A percentile compares a stretch with the other conserved stretches of the same genome.
Evolutionary conservation across 1,140 invertebrate species (phyloP).

Genomic region (Belonocnema kinseyi): DNA sequence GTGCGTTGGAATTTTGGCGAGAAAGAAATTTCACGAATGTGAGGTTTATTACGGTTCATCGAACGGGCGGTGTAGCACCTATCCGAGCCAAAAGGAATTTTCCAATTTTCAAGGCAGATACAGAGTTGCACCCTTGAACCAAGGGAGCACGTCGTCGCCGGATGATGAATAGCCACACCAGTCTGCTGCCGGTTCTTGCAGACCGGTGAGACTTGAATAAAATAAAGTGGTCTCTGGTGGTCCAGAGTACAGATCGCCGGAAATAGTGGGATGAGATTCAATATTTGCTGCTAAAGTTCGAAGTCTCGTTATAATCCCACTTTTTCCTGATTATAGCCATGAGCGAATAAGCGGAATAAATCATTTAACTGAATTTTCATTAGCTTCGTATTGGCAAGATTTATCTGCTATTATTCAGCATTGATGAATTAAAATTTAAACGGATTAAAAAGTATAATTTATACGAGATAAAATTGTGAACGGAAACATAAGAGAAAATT

Average conservation of each 20-base stretch:
- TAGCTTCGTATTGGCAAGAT: too few relatives aligned
- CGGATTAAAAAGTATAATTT: too few relatives aligned
- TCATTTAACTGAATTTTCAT: too few relatives aligned
- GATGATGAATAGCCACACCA: slow-evolving; percentile 48
- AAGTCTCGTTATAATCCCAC: background rate
- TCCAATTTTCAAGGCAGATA: slow-evolving; percentile 60
- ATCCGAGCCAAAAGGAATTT: slow-evolving; percentile 48
- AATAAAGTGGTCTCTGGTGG: slow-evolving; percentile 41
- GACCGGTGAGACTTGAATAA: slow-evolving; percentile 38
- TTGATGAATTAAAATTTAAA: too few relatives aligned
- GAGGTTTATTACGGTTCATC: slow-evolving; percentile 51
- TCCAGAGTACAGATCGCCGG: slow-evolving; percentile 36
- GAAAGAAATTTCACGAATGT: background rate
- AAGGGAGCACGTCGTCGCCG: slow-evolving; percentile 37
- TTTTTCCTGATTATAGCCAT: too few relatives aligned
- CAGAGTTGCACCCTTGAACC: slow-evolving; percentile 39
- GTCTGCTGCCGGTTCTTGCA: slow-evolving; percentile 18
- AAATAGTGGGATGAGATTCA: background rate
- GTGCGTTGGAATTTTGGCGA: slow-evolving; percentile 15
- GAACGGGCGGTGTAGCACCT: slow-evolving; percentile 19
- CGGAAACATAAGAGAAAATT: too few relatives aligned
- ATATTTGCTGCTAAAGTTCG: slow-evolving; percentile 24
- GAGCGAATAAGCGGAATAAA: too few relatives aligned
- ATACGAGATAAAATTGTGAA: too few relatives aligned
- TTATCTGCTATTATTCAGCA: too few relatives aligned